These are phyloP conservation scores for Micrasema longulum DNA, from an alignment of 1,140 invertebrate species.

Conservation along the genomic window DNA sequence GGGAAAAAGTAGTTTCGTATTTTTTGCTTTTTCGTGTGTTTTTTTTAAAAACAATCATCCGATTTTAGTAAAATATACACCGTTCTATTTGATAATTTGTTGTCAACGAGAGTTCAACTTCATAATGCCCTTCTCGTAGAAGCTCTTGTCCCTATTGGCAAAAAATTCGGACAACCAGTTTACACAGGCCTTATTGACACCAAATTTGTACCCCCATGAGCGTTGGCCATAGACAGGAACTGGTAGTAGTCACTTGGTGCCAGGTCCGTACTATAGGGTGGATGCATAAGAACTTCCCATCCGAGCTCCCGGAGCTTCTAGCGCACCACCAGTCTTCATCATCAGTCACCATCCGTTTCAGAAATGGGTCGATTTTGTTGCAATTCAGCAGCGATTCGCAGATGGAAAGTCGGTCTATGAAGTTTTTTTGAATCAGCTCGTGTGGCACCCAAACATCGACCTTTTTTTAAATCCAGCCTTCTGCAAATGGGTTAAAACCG, in stretches of 20 bases:
- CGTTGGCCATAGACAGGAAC: not conserved
- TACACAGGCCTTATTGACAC: too few species aligned
- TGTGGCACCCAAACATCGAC: slow-evolving; percentile 17
- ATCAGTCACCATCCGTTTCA: too few species aligned
- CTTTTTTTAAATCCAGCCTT: slow-evolving; percentile 22
- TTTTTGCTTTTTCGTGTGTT: too few species aligned
- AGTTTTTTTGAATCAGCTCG: slow-evolving; percentile 20
- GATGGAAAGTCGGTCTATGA: slow-evolving; percentile 12
- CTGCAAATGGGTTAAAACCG: slow-evolving; percentile 9
- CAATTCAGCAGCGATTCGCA: slow-evolving; percentile 27
- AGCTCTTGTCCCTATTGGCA: too few species aligned
- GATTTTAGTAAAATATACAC: too few species aligned
- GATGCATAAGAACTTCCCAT: not conserved
- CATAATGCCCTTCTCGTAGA: too few species aligned
- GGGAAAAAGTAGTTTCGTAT: too few species aligned
- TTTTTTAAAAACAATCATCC: too few species aligned
- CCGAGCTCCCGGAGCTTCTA: slow-evolving; percentile 1
- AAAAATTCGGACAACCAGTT: too few species aligned
- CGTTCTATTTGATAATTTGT: too few species aligned
- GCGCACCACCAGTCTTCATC: too few species aligned
- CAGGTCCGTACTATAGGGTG: not conserved
- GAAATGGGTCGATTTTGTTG: slow-evolving; percentile 18
- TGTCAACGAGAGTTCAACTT: too few species aligned
- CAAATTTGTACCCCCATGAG: not conserved
- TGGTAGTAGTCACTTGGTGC: not conserved